Base-by-base conservation (phyloP, 2,888 invertebrate genomes). In the Crocallis elinguaria region DNA sequence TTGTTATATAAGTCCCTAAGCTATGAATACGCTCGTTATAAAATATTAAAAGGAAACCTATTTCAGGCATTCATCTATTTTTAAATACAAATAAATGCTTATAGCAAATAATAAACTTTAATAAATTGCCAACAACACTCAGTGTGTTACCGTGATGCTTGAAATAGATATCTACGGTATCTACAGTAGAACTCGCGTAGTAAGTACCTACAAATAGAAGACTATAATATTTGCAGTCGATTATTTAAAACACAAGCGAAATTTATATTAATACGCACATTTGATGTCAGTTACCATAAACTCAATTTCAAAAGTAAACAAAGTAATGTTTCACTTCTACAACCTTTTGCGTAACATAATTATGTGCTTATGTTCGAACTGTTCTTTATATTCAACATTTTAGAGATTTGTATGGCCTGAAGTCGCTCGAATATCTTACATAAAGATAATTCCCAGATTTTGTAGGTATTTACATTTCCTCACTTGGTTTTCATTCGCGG, bases 11-110 rank as follows among this genome's bases (percentile, higher is more conserved):
- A 19, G 19, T 5, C 3, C 19, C 5, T 19, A 5, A 19, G 19
- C 3, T 19, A 19, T 19, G 3, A 19, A 19, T 3, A 19, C 19
- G 19, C 9, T n/a, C 25, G 3, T 25, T 9, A 3, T 3, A n/a
- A 12, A 12, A 12, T 29, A 29, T 29, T 35, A n/a, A 2, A 19
- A 36, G 21, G 27, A 39, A 27, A 13, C 14, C 27, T 39, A 29
- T 16, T 29, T 41, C 30, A 17, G 41, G 30, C 41, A 30, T 41
- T 21, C 41, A 36, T 41, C 19, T 17, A 11, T 36, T 6, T 33
- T 23, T 16, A 2, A 39, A 11, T 7, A 27, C 33, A 5, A 11
- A 12, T 19, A 38, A n/a, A 38, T 23, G 30, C 44, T 49, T 39
- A 21, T 9, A n/a, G 11, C 3, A 12, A 12, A 29, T 2, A 12